These are phyloP conservation scores for Callitettix versicolor DNA, from an alignment of 1,140 invertebrate genomes.

Conservation along the genomic window DNA sequence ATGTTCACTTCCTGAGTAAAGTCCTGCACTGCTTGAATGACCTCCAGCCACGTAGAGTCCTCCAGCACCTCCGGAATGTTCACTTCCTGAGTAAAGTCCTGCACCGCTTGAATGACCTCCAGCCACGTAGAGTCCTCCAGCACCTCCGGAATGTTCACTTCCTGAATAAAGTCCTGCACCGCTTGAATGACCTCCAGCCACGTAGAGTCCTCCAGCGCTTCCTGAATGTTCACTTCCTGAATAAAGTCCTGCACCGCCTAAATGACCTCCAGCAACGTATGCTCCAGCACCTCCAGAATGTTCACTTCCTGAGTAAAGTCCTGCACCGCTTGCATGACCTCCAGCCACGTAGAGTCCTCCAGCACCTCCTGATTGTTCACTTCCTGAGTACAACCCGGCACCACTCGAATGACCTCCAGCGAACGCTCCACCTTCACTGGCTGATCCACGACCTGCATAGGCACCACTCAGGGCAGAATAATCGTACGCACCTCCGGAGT, in stretches of 20 bases:
- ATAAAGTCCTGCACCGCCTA: slow-evolving; percentile 7
- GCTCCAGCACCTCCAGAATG: neutral
- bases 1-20: neutral
- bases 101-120: slow-evolving; percentile 9
- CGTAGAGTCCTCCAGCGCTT: slow-evolving; percentile 11
- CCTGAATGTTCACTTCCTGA: slow-evolving; percentile 4
- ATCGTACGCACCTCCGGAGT: neutral
- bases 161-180: slow-evolving; percentile 17
- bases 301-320: neutral
- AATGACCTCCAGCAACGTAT: slow-evolving; percentile 1
- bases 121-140: neutral
- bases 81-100: slow-evolving; percentile 14
- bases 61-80: slow-evolving; percentile 14
- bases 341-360: slow-evolving; percentile 13
- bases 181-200: slow-evolving; percentile 4
- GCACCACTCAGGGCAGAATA: slow-evolving; percentile 14
- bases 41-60: slow-evolving; percentile 14
- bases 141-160: slow-evolving; percentile 16
- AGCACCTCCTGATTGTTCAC: slow-evolving; percentile 17
- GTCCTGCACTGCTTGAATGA: neutral
- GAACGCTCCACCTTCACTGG: neutral
- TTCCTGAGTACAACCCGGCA: neutral
- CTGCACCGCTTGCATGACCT: neutral
- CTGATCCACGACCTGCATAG: slow-evolving; percentile 23
- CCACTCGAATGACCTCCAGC: neutral